Conservation (phyloP, 2,888 invertebrate genomes). For the Arrhopalites spinosus region DNA sequence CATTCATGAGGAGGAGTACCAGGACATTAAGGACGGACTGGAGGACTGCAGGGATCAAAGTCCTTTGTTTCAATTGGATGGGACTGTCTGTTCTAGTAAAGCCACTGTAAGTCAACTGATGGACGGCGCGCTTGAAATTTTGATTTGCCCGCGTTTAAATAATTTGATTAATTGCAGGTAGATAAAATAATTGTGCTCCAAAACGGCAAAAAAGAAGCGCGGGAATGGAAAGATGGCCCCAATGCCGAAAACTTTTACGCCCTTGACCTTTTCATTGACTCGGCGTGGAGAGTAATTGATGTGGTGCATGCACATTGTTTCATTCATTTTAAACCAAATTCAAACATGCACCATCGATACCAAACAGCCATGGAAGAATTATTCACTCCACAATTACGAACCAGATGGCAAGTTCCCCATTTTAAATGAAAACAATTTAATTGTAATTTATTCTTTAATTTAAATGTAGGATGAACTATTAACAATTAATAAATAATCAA, state of each 20-base stretch:
- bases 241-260: conserved; percentile 34
- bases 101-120: conserved; percentile 38
- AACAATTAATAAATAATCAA: conserved; percentile 39
- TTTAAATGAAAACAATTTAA: too few relatives aligned
- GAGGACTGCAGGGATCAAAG: conserved; percentile 42
- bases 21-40: conserved; percentile 48
- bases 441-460: too few relatives aligned
- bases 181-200: neutral
- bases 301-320: conserved; percentile 49
- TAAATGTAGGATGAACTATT: conserved; percentile 46
- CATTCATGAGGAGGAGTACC: conserved; percentile 46
- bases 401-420: conserved; percentile 21
- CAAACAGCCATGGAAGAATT: conserved; percentile 47
- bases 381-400: conserved; percentile 40
- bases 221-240: neutral
- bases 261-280: conserved; percentile 47
- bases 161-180: conserved; percentile 4
- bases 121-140: neutral
- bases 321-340: conserved; percentile 48
- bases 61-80: conserved; percentile 45
- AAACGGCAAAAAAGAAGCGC: neutral
- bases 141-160: neutral
- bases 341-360: conserved; percentile 51
- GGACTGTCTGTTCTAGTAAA: conserved; percentile 43
- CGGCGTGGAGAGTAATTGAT: conserved; percentile 49